Conservation (phyloP, 1,140 invertebrate genomes). For the Hydropsyche tenuis region DNA sequence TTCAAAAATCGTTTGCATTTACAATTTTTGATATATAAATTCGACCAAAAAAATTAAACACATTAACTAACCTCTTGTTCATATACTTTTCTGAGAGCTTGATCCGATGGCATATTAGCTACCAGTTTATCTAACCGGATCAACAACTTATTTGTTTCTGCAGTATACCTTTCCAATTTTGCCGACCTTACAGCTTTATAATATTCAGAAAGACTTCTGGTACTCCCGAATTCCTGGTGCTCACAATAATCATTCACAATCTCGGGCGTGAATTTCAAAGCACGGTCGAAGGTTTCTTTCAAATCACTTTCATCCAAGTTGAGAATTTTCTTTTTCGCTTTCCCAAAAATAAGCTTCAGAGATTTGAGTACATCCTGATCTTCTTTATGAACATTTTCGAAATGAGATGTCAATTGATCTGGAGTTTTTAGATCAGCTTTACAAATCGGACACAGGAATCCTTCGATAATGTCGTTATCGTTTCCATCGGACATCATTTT, state of each 20-base stretch:
- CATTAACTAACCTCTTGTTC: constrained; percentile 64
- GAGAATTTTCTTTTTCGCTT: constrained; percentile 87
- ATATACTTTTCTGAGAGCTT: constrained; percentile 82
- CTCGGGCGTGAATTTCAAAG: constrained; percentile 53
- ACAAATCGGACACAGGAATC: constrained; percentile 93
- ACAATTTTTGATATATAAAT: no score
- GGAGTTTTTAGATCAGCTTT: constrained; percentile 86
- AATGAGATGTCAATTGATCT: constrained; percentile 82
- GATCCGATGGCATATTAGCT: constrained; percentile 80
- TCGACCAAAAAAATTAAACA: no score
- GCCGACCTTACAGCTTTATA: constrained; percentile 75
- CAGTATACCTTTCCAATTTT: constrained; percentile 83
- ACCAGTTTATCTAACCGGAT: constrained; percentile 93
- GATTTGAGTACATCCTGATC: constrained; percentile 89
- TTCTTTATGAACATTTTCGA: constrained; percentile 86
- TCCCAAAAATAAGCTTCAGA: constrained; percentile 89
- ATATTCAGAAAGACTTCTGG: constrained; percentile 73
- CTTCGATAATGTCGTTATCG: constrained; percentile 74
- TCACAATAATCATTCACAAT: constrained; percentile 58
- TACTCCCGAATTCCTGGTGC: constrained; percentile 72
- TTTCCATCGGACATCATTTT: background rate
- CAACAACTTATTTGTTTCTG: constrained; percentile 94
- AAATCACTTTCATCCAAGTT: constrained; percentile 76
- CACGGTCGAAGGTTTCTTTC: constrained; percentile 63
- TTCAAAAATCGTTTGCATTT: no score